Base-by-base conservation (phyloP, 2,888 invertebrate genomes). In the Clepsis dumicolana region DNA sequence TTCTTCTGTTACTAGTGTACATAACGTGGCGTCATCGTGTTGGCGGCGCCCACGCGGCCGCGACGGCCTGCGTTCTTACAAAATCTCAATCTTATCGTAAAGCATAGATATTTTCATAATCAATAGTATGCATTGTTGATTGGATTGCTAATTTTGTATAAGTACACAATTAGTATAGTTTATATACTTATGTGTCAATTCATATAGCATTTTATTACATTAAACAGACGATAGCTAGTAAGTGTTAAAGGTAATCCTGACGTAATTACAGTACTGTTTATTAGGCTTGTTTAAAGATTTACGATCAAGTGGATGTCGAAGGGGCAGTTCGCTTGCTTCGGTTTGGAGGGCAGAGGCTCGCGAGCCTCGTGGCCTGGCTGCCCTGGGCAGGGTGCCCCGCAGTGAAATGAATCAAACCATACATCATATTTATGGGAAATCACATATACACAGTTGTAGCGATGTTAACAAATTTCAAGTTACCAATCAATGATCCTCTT, bases 181-280 rank as follows among this genome's bases (percentile, higher is more conserved):
- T 91, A 94, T 93, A 94, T 94, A 94, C 94, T 94, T 94, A 93
- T 94, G 94, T 94, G 94, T 94, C 94, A 94, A 94, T 94, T 94
- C 94, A 91, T 88, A 92, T 94, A 94, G 93, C 91, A 82, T 94
- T 94, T 94, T 94, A 94, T 90, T 92, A 93, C 92, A 90, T 89
- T 88, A 92, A n/a, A 92, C 91, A 88, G 87, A 90, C 79, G 85
- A 89, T 94, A 93, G 93, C 75, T 91, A 89, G 91, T 94, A 94
- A 94, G 94, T 94, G 94, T 94, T 94, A 89, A 89, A 88, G 79
- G 84, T 91, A 90, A 89, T 86, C 86, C 85, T 86, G 83, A 78
- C 80, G 79, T 80, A 80, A 80, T 83, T 85, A 81, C 87, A 86
- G 77, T 87, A 86, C 85, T 86, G 83, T 88, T 87, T 83, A 83